phyloP scores from a whole-genome alignment of 2,113 vertebrate species.

The Cairina moschata region DNA sequence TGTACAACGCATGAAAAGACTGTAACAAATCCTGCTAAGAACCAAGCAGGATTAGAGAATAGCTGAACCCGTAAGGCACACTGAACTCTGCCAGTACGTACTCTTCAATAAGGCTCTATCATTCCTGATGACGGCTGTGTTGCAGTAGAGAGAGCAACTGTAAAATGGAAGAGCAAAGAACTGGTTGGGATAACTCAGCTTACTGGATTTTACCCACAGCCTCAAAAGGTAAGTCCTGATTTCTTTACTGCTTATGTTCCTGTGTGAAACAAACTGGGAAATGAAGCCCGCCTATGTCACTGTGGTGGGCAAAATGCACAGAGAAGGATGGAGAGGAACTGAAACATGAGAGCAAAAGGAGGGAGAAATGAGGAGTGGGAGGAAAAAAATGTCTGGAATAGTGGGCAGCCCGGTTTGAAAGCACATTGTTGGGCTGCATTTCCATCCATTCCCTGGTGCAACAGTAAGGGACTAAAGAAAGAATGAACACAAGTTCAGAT shows the following conservation, averaged over 20 bases:
- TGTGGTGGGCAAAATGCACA: neutral
- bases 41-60: neutral
- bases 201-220: neutral
- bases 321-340: neutral
- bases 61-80: neutral
- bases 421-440: neutral
- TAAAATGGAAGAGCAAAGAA: neutral
- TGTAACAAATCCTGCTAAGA: neutral
- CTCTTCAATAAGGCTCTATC: neutral
- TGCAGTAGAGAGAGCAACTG: neutral
- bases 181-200: neutral
- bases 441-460: neutral
- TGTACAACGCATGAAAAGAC: neutral
- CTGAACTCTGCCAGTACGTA: neutral
- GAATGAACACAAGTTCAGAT: neutral
- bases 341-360: neutral
- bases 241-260: neutral
- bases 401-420: neutral
- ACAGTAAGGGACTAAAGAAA: neutral
- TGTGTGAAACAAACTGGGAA: neutral
- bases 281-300: neutral
- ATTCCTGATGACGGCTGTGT: neutral
- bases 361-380: neutral
- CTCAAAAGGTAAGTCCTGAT: neutral
- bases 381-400: neutral